These are phyloP conservation scores for Numida meleagris DNA, from an alignment of 2,113 vertebrate genomes.

Conservation along the genomic window DNA sequence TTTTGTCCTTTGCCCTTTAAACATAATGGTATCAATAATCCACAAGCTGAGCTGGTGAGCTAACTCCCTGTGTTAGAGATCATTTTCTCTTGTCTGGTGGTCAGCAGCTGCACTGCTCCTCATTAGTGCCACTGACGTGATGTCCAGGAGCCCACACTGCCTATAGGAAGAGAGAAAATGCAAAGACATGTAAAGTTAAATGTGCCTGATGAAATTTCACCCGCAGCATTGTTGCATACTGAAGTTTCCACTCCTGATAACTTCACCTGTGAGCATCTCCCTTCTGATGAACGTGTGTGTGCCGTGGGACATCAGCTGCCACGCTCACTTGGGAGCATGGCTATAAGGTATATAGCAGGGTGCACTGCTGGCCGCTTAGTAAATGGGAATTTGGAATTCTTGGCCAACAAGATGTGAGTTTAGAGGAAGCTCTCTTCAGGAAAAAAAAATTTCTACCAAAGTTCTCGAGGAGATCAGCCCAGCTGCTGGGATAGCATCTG, in stretches of 20 bases:
- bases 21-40: neutral
- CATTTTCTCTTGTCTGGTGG: neutral
- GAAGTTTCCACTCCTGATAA: neutral
- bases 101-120: neutral
- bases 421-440: neutral
- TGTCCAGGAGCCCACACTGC: fast-evolving
- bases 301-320: neutral
- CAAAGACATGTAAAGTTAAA: neutral
- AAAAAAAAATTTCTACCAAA: neutral
- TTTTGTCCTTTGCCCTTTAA: neutral
- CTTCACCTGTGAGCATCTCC: neutral
- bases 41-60: neutral
- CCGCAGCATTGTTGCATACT: fast-evolving
- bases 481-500: conserved; percentile 18
- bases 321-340: neutral
- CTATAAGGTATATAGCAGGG: fast-evolving
- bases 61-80: neutral
- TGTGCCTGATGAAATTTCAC: neutral
- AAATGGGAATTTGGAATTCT: neutral
- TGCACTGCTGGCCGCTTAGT: neutral
- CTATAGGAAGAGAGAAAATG: neutral
- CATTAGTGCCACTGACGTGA: fast-evolving
- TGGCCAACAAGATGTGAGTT: neutral
- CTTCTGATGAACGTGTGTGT: neutral
- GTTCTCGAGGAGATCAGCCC: neutral